A percentile compares a stretch with the other conserved stretches of the same genome.
phyloP scores from a whole-genome alignment of 2,797 vertebrate genomes.

The Intellagama lesueurii region DNA sequence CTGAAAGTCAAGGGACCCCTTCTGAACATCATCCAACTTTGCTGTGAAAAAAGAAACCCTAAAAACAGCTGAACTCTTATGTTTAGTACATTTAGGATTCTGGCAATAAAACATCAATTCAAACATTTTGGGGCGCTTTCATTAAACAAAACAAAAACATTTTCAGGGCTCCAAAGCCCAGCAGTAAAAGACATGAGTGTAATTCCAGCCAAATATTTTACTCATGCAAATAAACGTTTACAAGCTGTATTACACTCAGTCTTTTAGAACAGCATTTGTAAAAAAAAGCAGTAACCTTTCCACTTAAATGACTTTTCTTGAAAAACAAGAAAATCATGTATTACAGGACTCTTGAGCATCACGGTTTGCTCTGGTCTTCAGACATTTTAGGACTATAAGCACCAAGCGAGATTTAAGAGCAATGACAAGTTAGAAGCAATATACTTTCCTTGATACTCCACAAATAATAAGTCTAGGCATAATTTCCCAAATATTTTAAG shows the following conservation, averaged over 20 bases:
- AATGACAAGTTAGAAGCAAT: not conserved
- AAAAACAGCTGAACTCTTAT: no score
- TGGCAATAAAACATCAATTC: not conserved
- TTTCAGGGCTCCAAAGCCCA: not conserved
- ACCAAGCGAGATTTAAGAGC: slow-evolving; percentile 45
- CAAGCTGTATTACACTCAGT: slow-evolving; percentile 54
- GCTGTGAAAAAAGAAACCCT: no score
- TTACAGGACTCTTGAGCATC: slow-evolving; percentile 39
- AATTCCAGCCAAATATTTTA: slow-evolving; percentile 31
- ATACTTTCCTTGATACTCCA: not conserved
- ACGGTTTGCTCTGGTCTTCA: slow-evolving; percentile 28
- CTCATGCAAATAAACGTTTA: slow-evolving; percentile 64
- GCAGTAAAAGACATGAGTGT: not conserved
- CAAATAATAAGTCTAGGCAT: not conserved
- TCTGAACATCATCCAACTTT: not conserved
- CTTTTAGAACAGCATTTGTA: slow-evolving; percentile 46
- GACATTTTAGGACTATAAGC: slow-evolving; percentile 26
- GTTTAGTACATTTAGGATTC: not conserved
- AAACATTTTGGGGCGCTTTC: not conserved
- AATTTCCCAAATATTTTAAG: not conserved
- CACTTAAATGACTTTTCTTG: slow-evolving; percentile 47
- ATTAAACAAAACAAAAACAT: slow-evolving; percentile 6
- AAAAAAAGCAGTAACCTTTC: slow-evolving; percentile 40
- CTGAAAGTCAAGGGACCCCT: not conserved
- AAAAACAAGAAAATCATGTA: slow-evolving; percentile 68